These are phyloP conservation scores for Hystrix brachyura DNA, from an alignment of 2,113 vertebrate species.

Conservation along the genomic window DNA sequence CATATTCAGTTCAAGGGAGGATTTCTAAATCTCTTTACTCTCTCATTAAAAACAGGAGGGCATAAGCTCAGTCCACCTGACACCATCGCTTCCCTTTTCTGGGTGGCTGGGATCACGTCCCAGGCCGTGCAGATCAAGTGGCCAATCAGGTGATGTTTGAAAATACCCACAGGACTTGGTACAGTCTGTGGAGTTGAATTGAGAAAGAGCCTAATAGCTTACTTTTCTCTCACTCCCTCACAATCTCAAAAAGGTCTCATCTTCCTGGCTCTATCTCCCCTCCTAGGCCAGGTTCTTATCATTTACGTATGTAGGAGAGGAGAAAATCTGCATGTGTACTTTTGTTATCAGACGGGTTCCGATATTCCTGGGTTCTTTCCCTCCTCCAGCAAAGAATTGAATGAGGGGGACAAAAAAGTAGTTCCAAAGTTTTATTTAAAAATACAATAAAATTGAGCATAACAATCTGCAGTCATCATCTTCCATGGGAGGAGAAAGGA, in stretches of 20 bases:
- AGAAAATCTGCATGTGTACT: neutral
- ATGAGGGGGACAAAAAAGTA: too few relatives aligned
- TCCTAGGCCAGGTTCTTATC: neutral
- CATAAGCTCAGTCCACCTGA: neutral
- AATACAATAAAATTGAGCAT: too few relatives aligned
- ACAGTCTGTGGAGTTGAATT: neutral
- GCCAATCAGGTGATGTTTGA: neutral
- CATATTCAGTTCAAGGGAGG: too few relatives aligned
- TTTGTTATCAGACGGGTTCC: neutral
- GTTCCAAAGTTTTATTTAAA: too few relatives aligned
- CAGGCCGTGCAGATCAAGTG: neutral
- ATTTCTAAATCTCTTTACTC: neutral
- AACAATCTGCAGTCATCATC: too few relatives aligned
- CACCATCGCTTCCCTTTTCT: neutral
- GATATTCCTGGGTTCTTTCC: too few relatives aligned
- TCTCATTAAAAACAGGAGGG: neutral
- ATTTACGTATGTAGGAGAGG: neutral
- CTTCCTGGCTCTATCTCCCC: neutral
- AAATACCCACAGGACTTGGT: neutral
- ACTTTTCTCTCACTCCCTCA: neutral
- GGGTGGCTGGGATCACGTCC: neutral
- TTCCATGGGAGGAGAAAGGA: too few relatives aligned
- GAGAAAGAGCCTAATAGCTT: neutral
- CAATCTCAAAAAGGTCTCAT: neutral
- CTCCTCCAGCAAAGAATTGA: too few relatives aligned